These are phyloP conservation scores for Platynereis dumerilii DNA, from an alignment of 2,888 invertebrate species.

Conservation along the genomic window DNA sequence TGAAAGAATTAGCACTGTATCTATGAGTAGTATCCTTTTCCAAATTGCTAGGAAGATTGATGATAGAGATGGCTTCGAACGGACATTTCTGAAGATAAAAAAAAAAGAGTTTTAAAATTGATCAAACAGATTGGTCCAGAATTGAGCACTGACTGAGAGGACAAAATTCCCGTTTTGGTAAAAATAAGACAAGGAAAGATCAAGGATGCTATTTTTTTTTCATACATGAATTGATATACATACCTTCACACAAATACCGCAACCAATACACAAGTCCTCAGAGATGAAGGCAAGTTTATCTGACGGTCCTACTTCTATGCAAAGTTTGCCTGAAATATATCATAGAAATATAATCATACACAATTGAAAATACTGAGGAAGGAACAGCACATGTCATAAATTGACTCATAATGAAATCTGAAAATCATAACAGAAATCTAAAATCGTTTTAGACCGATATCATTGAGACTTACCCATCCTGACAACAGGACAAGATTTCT, in stretches of 20 bases:
- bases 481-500: conserved; percentile 97
- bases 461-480: conserved; percentile 79
- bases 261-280: conserved; percentile 98
- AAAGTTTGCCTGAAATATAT: conserved; percentile 75
- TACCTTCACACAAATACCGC: conserved; percentile 99
- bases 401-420: too few relatives aligned
- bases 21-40: conserved; percentile 98
- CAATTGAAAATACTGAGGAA: not conserved
- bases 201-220: too few relatives aligned
- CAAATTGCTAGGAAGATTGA: conserved; percentile 97
- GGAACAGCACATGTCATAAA: too few relatives aligned
- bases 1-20: conserved; percentile 98
- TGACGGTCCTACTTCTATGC: conserved; percentile 95
- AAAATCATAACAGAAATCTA: too few relatives aligned
- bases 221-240: too few relatives aligned
- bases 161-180: too few relatives aligned
- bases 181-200: too few relatives aligned
- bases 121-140: too few relatives aligned
- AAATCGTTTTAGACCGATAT: too few relatives aligned
- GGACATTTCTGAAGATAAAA: conserved; percentile 89
- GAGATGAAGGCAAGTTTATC: conserved; percentile 97
- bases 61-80: conserved; percentile 98
- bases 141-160: too few relatives aligned
- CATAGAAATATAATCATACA: too few relatives aligned
- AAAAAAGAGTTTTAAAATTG: too few relatives aligned